These are phyloP conservation scores for Phrixothrix hirtus DNA, from an alignment of 2,888 invertebrate genomes.

Conservation along the genomic window DNA sequence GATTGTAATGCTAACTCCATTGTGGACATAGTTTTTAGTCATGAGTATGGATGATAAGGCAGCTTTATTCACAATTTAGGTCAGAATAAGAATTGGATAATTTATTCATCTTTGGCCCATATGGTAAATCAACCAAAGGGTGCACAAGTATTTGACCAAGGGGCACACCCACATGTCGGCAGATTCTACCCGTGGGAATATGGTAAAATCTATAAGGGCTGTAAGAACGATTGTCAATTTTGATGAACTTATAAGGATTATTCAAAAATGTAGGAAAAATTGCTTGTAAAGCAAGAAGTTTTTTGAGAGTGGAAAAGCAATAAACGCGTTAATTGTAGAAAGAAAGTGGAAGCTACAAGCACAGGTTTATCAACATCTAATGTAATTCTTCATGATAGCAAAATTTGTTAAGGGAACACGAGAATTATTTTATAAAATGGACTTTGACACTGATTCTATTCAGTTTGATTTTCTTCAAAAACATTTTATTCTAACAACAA, in stretches of 20 bases:
- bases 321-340: too few relatives aligned
- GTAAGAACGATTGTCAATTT: background rate
- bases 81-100: background rate
- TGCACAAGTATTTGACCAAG: background rate
- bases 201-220: background rate
- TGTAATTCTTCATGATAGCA: too few relatives aligned
- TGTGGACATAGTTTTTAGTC: too few relatives aligned
- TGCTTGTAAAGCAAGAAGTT: background rate
- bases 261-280: background rate
- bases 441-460: too few relatives aligned
- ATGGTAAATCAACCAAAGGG: background rate
- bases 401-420: too few relatives aligned
- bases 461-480: too few relatives aligned
- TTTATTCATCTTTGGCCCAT: background rate
- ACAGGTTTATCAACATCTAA: too few relatives aligned
- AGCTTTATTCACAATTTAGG: background rate
- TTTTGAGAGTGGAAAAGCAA: background rate
- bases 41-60: too few relatives aligned
- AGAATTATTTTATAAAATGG: too few relatives aligned
- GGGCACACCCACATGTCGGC: background rate
- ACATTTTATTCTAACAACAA: too few relatives aligned
- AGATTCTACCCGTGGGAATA: background rate
- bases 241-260: background rate
- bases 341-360: too few relatives aligned
- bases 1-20: too few relatives aligned